Evolutionary conservation across 2,888 invertebrate genomes (phyloP).

Genomic region (Pseudoips prasinana): DNA sequence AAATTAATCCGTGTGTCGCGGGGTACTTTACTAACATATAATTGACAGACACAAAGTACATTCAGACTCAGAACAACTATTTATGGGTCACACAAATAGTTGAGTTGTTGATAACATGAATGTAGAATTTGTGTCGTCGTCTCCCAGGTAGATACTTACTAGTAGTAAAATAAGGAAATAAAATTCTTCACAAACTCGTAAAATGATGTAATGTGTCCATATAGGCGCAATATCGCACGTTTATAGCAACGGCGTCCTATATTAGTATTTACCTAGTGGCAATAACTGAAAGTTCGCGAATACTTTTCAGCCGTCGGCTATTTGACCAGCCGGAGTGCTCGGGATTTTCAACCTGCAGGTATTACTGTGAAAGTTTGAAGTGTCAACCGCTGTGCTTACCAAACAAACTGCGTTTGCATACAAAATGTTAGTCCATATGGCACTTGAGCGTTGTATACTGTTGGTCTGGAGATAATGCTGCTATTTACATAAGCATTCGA

Average conservation of each 20-base stretch:
- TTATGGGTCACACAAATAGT: too few relatives aligned
- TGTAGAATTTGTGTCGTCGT: too few relatives aligned
- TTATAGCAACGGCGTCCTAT: slow-evolving; percentile 37
- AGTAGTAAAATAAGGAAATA: slow-evolving; percentile 30
- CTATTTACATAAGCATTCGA: background rate
- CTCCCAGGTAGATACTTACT: too few relatives aligned
- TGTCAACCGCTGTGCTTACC: slow-evolving; percentile 13
- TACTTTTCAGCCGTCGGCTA: slow-evolving; percentile 22
- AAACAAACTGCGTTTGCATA: slow-evolving; percentile 21
- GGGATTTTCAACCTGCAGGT: slow-evolving; percentile 31
- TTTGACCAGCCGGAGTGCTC: slow-evolving; percentile 21
- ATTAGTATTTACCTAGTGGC: slow-evolving; percentile 53
- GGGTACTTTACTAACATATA: too few relatives aligned
- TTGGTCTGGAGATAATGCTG: slow-evolving; percentile 13
- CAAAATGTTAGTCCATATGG: slow-evolving; percentile 13
- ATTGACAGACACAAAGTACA: too few relatives aligned
- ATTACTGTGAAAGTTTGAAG: slow-evolving; percentile 22
- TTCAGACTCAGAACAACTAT: too few relatives aligned
- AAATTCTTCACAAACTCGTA: slow-evolving; percentile 32
- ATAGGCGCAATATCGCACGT: slow-evolving; percentile 39
- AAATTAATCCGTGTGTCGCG: too few relatives aligned
- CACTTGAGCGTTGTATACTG: slow-evolving; percentile 13
- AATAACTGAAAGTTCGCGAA: slow-evolving; percentile 44
- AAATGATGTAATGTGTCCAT: slow-evolving; percentile 35
- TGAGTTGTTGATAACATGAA: too few relatives aligned